phyloP scores from a whole-genome alignment of 2,797 vertebrate genomes.

The Bufotes viridis region DNA sequence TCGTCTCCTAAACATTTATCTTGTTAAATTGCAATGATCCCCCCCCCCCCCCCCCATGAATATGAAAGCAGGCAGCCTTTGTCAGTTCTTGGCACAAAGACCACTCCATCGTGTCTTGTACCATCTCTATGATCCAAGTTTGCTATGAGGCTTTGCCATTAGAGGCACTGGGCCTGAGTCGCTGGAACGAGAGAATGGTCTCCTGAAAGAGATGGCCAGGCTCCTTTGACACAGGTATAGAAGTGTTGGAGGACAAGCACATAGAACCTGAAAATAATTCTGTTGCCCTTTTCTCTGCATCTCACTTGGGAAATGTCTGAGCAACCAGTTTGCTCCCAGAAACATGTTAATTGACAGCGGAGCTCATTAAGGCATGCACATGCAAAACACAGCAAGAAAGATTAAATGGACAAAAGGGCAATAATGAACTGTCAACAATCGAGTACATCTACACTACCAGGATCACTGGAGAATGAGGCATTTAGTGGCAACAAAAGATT shows the following conservation, averaged over 20 bases:
- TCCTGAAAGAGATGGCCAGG: constrained; percentile 28
- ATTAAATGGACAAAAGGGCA: constrained; percentile 87
- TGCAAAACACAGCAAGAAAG: constrained; percentile 87
- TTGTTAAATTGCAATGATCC: constrained; percentile 42
- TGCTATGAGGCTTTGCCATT: constrained; percentile 7
- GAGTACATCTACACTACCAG: constrained; percentile 89
- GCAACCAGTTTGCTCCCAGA: constrained; percentile 92
- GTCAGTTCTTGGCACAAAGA: constrained; percentile 40
- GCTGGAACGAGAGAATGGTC: neutral
- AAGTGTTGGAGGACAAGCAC: constrained; percentile 48
- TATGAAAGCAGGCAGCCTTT: constrained; percentile 39
- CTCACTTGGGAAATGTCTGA: constrained; percentile 88
- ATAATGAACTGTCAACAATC: constrained; percentile 97
- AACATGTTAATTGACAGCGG: constrained; percentile 95
- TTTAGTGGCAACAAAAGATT: constrained; percentile 95
- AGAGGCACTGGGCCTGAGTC: neutral
- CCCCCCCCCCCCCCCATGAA: constrained; percentile 15
- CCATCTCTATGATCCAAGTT: constrained; percentile 42
- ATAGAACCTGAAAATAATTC: constrained; percentile 83
- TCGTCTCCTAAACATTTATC: constrained; percentile 27
- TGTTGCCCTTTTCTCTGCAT: constrained; percentile 95
- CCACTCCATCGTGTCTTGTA: constrained; percentile 46
- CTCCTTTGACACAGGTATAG: constrained; percentile 69
- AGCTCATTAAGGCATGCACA: constrained; percentile 93
- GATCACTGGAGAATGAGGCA: constrained; percentile 94